Evolutionary conservation across 2,888 invertebrate species (phyloP).

Genomic region (Cetonia aurata): DNA sequence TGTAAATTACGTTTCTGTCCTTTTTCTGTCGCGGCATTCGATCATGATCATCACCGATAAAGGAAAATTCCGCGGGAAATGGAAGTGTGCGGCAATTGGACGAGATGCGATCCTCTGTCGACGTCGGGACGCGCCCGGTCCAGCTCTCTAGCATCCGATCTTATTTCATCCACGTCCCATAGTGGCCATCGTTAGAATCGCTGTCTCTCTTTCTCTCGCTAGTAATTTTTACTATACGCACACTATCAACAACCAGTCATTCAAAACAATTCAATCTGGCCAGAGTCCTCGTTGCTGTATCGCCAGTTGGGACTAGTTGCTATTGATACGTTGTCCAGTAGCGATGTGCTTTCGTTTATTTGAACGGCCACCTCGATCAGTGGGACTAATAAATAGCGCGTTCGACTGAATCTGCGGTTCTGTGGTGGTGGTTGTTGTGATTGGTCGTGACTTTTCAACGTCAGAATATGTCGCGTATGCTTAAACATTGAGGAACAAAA

Average conservation of each 20-base stretch:
- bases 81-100: too few species aligned
- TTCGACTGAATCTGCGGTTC: too few species aligned
- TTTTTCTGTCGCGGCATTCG: background rate
- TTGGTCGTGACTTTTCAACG: too few species aligned
- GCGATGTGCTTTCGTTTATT: constrained; percentile 27
- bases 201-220: background rate
- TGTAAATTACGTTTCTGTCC: too few species aligned
- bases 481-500: too few species aligned
- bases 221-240: background rate
- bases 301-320: constrained; percentile 19
- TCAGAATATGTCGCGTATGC: too few species aligned
- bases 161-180: constrained; percentile 22
- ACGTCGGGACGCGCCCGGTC: too few species aligned
- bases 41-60: background rate
- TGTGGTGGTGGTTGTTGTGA: too few species aligned
- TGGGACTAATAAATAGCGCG: background rate
- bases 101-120: too few species aligned
- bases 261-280: constrained; percentile 38
- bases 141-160: background rate
- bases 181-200: background rate
- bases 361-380: constrained; percentile 11
- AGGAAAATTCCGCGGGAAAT: constrained; percentile 5
- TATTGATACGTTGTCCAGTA: background rate
- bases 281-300: constrained; percentile 24
- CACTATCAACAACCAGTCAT: constrained; percentile 22